Conservation (phyloP, 2,888 invertebrate species). For the Imbricaverruca yamaguchii region DNA sequence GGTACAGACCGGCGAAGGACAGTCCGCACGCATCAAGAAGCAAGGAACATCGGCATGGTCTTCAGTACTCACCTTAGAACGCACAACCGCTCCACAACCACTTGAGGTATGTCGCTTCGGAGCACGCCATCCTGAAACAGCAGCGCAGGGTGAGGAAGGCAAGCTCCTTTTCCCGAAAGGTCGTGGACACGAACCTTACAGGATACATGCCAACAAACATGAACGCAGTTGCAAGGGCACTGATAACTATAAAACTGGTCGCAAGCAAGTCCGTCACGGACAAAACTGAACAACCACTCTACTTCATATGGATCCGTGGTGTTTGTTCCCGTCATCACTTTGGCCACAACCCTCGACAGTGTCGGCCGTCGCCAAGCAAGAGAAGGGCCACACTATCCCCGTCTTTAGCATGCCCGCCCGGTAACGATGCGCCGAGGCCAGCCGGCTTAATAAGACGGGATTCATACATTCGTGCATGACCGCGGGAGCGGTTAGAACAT, state of each 20-base stretch:
- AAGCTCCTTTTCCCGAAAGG: too few species aligned
- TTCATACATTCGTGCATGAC: background rate
- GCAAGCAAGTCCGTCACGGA: too few species aligned
- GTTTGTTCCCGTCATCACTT: background rate
- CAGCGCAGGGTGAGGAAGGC: too few species aligned
- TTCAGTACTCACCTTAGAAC: background rate
- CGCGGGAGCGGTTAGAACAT: background rate
- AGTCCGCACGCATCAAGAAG: background rate
- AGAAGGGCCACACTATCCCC: background rate
- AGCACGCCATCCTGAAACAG: too few species aligned
- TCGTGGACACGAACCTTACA: too few species aligned
- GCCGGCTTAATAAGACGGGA: background rate
- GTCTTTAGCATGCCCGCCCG: background rate
- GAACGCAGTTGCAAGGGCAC: too few species aligned
- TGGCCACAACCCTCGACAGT: background rate
- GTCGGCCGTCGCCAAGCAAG: background rate
- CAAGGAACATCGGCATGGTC: background rate
- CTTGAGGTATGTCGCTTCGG: too few species aligned
- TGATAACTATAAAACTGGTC: too few species aligned
- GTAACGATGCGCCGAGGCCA: background rate
- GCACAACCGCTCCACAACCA: background rate
- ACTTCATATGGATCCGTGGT: too few species aligned
- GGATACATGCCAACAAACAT: too few species aligned
- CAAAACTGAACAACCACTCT: too few species aligned
- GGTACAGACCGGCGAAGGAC: slow-evolving; percentile 1